These are phyloP conservation scores for Melipona bicolor DNA, from an alignment of 2,888 invertebrate genomes.

Conservation along the genomic window DNA sequence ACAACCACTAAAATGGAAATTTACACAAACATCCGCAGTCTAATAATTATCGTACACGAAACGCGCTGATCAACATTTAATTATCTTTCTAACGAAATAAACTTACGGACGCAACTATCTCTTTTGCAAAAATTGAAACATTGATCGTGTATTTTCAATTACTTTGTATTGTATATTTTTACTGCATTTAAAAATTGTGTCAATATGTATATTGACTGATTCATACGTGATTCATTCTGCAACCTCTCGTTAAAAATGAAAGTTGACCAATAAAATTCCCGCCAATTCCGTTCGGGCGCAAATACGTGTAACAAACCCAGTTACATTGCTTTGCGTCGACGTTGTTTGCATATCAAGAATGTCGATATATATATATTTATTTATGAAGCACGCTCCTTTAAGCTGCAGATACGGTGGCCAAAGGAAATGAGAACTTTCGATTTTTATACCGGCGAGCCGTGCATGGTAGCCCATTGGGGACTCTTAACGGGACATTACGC, in stretches of 20 bases:
- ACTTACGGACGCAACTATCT: too few species aligned
- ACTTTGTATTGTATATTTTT: neutral
- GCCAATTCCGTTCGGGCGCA: neutral
- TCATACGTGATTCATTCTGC: neutral
- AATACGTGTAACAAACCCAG: neutral
- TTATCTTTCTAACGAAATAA: too few species aligned
- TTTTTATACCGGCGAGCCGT: constrained; percentile 20
- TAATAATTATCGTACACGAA: too few species aligned
- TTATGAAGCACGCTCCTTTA: constrained; percentile 4
- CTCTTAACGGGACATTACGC: constrained; percentile 51
- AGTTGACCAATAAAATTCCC: neutral
- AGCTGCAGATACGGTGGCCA: neutral
- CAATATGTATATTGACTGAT: neutral
- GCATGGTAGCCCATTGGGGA: constrained; percentile 32
- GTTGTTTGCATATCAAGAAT: constrained; percentile 3
- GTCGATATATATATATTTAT: neutral
- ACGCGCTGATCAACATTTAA: too few species aligned
- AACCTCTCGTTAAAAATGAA: neutral
- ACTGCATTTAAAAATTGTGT: neutral
- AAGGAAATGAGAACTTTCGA: constrained; percentile 35
- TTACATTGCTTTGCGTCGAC: constrained; percentile 12
- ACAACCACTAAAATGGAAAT: too few species aligned
- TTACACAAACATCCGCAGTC: too few species aligned
- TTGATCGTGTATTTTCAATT: neutral
- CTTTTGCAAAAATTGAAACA: neutral